These are phyloP conservation scores for Seladonia tumulorum DNA, from an alignment of 2,888 invertebrate species.

Conservation along the genomic window DNA sequence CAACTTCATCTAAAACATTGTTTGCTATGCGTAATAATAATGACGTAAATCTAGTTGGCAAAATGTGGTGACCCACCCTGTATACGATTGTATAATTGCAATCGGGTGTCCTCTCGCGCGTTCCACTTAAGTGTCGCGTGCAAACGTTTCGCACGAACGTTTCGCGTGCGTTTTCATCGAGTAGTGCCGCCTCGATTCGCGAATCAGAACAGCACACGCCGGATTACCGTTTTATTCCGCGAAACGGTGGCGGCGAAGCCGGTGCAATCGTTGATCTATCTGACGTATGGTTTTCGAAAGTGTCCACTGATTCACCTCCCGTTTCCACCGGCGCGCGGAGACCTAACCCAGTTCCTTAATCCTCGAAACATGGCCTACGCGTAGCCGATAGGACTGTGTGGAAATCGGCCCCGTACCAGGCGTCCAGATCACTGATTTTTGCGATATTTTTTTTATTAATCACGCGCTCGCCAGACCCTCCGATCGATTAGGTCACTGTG, in stretches of 20 bases:
- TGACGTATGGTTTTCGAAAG: constrained; percentile 62
- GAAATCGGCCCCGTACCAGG: constrained; percentile 24
- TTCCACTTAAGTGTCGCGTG: background rate
- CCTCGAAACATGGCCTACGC: constrained; percentile 23
- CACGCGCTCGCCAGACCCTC: background rate
- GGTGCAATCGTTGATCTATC: constrained; percentile 51
- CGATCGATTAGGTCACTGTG: background rate
- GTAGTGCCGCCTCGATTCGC: constrained; percentile 26
- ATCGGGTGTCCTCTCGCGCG: background rate
- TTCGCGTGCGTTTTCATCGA: background rate
- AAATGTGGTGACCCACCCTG: too few relatives aligned
- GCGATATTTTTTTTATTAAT: background rate
- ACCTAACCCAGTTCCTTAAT: constrained; percentile 54
- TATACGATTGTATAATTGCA: background rate
- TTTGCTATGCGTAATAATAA: too few relatives aligned
- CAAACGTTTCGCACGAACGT: too few relatives aligned
- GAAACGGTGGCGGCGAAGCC: constrained; percentile 23
- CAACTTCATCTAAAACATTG: too few relatives aligned
- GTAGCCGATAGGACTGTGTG: constrained; percentile 16
- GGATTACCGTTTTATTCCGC: constrained; percentile 61
- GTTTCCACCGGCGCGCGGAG: constrained; percentile 25
- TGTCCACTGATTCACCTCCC: constrained; percentile 47
- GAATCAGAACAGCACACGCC: constrained; percentile 32
- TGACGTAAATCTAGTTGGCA: too few relatives aligned
- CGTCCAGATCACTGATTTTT: constrained; percentile 10